phyloP scores from a whole-genome alignment of 2,113 vertebrate species.

The Oostethus manadensis region DNA sequence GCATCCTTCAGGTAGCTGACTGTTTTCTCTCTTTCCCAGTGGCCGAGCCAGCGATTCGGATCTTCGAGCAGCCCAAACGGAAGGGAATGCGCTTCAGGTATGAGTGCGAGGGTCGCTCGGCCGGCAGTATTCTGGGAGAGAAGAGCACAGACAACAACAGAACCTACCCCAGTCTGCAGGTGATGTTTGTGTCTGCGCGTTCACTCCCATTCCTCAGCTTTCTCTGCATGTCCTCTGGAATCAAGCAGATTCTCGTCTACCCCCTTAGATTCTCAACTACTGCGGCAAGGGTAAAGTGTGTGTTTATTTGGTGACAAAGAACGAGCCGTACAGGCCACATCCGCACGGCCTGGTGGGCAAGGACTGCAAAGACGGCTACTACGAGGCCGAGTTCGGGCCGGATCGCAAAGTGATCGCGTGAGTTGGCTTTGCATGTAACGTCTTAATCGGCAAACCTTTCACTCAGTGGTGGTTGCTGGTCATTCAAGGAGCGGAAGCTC shows the following conservation, averaged over 20 bases:
- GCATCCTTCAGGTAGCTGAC: not conserved
- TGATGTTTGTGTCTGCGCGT: slow-evolving; percentile 39
- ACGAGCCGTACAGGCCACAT: slow-evolving; percentile 90
- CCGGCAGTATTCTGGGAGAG: slow-evolving; percentile 94
- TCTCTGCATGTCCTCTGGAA: not conserved
- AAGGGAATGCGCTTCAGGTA: slow-evolving; percentile 98
- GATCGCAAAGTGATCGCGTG: slow-evolving; percentile 90
- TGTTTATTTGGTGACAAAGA: slow-evolving; percentile 91
- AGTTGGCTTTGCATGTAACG: slow-evolving; percentile 57
- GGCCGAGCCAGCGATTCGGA: slow-evolving; percentile 80
- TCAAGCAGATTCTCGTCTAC: not conserved
- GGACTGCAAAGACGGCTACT: slow-evolving; percentile 94
- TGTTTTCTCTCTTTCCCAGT: slow-evolving; percentile 31
- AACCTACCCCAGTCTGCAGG: slow-evolving; percentile 93
- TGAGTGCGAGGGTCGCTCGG: slow-evolving; percentile 93
- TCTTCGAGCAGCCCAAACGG: slow-evolving; percentile 92
- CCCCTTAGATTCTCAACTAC: slow-evolving; percentile 82
- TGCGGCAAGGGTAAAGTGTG: slow-evolving; percentile 86
- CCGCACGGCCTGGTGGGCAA: slow-evolving; percentile 96
- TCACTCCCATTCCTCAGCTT: not conserved
- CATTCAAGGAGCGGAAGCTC: too few species aligned
- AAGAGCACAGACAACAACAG: slow-evolving; percentile 91
- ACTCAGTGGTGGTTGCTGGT: too few species aligned
- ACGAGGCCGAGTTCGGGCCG: slow-evolving; percentile 91
- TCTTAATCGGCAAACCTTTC: too few species aligned